These are phyloP conservation scores for Cataglyphis livida DNA, from an alignment of 2,888 invertebrate genomes.

Conservation along the genomic window DNA sequence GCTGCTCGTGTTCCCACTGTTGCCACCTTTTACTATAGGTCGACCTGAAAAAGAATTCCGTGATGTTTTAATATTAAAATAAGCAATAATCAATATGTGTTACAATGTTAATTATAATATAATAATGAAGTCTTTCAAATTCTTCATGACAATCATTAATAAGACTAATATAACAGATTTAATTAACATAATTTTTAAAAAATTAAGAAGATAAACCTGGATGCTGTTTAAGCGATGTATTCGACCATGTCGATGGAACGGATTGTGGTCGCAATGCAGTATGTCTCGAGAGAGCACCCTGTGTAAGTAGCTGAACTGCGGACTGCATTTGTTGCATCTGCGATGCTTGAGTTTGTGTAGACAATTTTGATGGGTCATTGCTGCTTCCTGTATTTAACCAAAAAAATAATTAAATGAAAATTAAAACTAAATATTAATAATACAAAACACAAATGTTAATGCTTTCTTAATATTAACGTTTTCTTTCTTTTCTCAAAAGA, in stretches of 20 bases:
- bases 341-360: slow-evolving; percentile 78
- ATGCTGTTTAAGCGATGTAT: slow-evolving; percentile 81
- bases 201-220: slow-evolving; percentile 77
- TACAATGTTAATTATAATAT: not conserved
- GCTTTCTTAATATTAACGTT: slow-evolving; percentile 15
- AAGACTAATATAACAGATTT: not conserved
- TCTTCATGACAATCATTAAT: slow-evolving; percentile 7
- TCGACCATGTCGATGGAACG: slow-evolving; percentile 80
- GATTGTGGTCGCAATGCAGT: slow-evolving; percentile 76
- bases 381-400: slow-evolving; percentile 74
- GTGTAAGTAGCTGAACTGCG: slow-evolving; percentile 81
- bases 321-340: slow-evolving; percentile 83
- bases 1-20: slow-evolving; percentile 72
- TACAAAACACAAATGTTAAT: slow-evolving; percentile 1
- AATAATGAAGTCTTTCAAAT: not conserved
- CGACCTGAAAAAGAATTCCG: slow-evolving; percentile 84
- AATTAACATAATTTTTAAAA: not conserved
- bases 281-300: slow-evolving; percentile 82
- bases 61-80: not conserved
- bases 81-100: not conserved
- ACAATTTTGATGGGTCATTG: slow-evolving; percentile 82
- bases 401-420: slow-evolving; percentile 22
- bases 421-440: not conserved
- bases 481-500: not conserved
- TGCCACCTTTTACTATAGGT: slow-evolving; percentile 88